Conservation (phyloP, 1,140 invertebrate species). For the Habropoda laboriosa region DNA sequence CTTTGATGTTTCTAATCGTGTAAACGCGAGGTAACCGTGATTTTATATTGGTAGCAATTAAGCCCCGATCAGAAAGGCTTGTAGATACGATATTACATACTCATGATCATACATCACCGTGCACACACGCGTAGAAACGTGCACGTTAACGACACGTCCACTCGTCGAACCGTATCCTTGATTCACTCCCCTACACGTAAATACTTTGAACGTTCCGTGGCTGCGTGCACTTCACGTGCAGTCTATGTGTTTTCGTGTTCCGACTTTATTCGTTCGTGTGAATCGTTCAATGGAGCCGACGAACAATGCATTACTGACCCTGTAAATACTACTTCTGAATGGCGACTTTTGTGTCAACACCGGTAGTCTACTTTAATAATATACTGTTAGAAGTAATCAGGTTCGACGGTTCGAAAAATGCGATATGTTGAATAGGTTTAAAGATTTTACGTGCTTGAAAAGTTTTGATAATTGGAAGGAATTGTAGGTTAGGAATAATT, state of each 20-base stretch:
- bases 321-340: no score
- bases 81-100: not conserved
- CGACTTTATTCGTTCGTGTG: not conserved
- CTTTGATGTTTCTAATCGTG: not conserved
- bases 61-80: not conserved
- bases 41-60: slow-evolving; percentile 22
- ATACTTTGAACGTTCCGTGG: not conserved
- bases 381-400: no score
- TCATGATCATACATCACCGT: not conserved
- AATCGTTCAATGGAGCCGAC: not conserved
- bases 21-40: not conserved
- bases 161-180: slow-evolving; percentile 19
- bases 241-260: not conserved
- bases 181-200: slow-evolving; percentile 4
- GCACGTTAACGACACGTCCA: not conserved
- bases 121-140: not conserved
- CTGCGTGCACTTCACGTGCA: not conserved
- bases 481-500: no score
- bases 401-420: no score
- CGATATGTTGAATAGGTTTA: no score
- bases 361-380: no score
- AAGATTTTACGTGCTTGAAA: no score
- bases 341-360: no score
- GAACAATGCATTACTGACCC: no score
- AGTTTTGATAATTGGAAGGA: no score